Base-by-base conservation (phyloP, 2,797 vertebrate genomes). In the Gallinago stenura region DNA sequence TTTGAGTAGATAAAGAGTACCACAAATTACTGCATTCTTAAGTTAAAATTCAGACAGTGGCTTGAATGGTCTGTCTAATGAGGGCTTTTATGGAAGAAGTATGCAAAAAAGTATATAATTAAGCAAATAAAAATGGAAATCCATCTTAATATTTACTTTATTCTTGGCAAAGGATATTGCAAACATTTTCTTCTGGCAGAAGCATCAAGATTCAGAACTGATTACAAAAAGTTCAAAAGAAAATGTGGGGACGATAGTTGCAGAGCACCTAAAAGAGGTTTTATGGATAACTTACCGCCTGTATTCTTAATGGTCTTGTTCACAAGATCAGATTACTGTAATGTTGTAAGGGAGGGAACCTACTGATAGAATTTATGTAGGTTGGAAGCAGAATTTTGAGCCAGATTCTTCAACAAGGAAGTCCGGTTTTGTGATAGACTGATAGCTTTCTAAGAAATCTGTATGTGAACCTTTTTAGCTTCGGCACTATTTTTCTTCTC, bases 91-190 rank as follows among this genome's bases (percentile, higher is more conserved):
- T 24, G n/a, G 39, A 95, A 77, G 39, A 50, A 20, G 0, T 65
- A 87, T 72, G 37, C 70, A 83, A 89, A 92, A 43, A 82, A 53
- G 7, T 60, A 64, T 83, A 77, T 76, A 79, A 90, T 90, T 82
- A 84, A 60, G 25, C 15, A 84, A 93, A 78, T 86, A 71, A 80
- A 94, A 85, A 66, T 66, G 30, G 41, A 87, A 95, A 68, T 70
- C 11, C 18, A 51, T 54, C 26, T 60, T 84, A 90, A 45, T 91
- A 84, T 60, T 90, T 94, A 39, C 33, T 72, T 91, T 77, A 22
- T 65, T 82, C 46, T 80, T 87, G 53, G 45, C 12, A 68, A 81
- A 85, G 56, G 24, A 53, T 37, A 9, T 87, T 87, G 77, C 54
- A 82, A 81, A 66, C 9, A 24, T 79, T 89, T 94, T 91, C 12